Evolutionary conservation across 2,888 invertebrate species (phyloP).

Genomic region (Athalia rosae): DNA sequence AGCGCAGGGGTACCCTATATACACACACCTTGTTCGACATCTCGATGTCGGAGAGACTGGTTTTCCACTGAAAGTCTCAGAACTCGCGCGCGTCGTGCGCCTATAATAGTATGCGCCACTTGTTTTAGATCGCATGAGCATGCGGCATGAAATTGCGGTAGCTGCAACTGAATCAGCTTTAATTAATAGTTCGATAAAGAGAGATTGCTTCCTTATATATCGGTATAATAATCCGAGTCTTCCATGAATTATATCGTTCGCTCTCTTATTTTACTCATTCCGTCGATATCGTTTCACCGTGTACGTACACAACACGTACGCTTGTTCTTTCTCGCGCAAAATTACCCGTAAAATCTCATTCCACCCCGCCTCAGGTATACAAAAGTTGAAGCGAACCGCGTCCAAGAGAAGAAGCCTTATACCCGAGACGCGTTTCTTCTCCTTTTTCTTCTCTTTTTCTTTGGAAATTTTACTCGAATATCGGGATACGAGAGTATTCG

Average conservation of each 20-base stretch:
- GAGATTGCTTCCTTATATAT: too few relatives aligned
- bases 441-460: not conserved
- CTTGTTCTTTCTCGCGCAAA: too few relatives aligned
- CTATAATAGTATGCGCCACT: slow-evolving; percentile 41
- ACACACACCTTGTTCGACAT: slow-evolving; percentile 40
- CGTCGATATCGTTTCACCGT: too few relatives aligned
- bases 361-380: too few relatives aligned
- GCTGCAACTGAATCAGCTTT: slow-evolving; percentile 30
- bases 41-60: slow-evolving; percentile 31
- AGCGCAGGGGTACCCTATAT: not conserved
- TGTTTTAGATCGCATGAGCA: slow-evolving; percentile 38
- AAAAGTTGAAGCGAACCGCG: too few relatives aligned
- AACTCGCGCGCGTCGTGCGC: slow-evolving; percentile 21
- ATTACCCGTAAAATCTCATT: too few relatives aligned
- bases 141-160: slow-evolving; percentile 35
- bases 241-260: too few relatives aligned
- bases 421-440: too few relatives aligned
- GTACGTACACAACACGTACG: too few relatives aligned
- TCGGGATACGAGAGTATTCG: slow-evolving; percentile 42
- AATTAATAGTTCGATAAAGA: slow-evolving; percentile 38
- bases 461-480: slow-evolving; percentile 33
- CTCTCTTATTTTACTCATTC: too few relatives aligned
- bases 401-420: too few relatives aligned
- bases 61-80: slow-evolving; percentile 34
- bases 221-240: too few relatives aligned